These are phyloP conservation scores for Chionodraco myersi DNA, from an alignment of 2,113 vertebrate species.

Conservation along the genomic window DNA sequence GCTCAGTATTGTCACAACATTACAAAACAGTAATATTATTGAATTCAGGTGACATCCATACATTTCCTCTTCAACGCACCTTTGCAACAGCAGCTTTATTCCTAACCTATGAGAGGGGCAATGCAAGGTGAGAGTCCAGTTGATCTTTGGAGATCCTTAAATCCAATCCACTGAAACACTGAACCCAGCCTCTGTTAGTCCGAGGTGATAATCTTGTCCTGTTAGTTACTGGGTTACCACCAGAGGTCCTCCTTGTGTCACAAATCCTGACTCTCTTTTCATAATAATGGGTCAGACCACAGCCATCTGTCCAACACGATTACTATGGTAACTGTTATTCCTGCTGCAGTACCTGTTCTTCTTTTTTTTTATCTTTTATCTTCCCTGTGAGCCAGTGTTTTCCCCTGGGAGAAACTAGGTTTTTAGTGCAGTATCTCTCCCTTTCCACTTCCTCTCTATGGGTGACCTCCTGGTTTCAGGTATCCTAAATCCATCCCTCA, in stretches of 20 bases:
- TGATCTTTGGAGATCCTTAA: not conserved
- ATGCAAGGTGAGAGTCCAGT: no score
- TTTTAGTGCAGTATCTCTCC: conserved; percentile 3
- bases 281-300: not conserved
- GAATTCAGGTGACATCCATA: no score
- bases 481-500: conserved; percentile 16
- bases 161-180: not conserved
- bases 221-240: conserved; percentile 13
- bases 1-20: no score
- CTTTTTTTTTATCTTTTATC: not conserved
- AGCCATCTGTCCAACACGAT: not conserved
- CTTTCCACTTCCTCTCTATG: not conserved
- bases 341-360: conserved; percentile 20
- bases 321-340: conserved; percentile 35
- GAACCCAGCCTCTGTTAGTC: not conserved
- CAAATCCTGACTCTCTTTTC: conserved; percentile 11
- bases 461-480: conserved; percentile 15
- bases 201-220: not conserved
- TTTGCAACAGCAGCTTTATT: no score
- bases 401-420: conserved; percentile 1
- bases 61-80: no score
- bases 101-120: no score
- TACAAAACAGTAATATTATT: no score
- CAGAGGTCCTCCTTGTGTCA: conserved; percentile 58
- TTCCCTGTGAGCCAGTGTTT: not conserved